phyloP scores from a whole-genome alignment of 1,140 invertebrate genomes.

The Neotoxoptera formosana region DNA sequence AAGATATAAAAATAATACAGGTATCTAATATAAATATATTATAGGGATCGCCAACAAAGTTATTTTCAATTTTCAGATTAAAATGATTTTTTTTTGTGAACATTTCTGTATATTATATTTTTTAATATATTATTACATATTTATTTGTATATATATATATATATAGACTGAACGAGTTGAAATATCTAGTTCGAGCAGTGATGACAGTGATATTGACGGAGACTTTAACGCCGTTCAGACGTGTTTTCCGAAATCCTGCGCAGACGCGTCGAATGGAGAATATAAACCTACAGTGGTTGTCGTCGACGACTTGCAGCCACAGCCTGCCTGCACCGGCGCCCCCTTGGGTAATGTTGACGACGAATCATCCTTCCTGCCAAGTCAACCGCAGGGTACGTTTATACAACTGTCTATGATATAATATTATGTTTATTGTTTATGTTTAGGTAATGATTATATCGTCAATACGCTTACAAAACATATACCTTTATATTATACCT shows the following conservation, averaged over 20 bases:
- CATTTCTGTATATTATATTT: too few relatives aligned
- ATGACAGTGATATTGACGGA: constrained; percentile 20
- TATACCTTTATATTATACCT: background rate
- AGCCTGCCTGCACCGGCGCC: background rate
- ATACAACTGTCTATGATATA: background rate
- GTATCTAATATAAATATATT: background rate
- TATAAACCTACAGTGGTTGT: background rate
- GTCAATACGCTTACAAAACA: background rate
- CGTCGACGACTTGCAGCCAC: background rate
- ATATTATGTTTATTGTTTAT: background rate
- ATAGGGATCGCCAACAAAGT: background rate
- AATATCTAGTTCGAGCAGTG: background rate
- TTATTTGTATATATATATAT: background rate
- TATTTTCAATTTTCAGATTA: background rate
- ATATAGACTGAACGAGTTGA: background rate
- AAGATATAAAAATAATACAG: too few relatives aligned
- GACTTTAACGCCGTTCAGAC: constrained; percentile 1
- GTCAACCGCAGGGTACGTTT: background rate
- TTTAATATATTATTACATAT: too few relatives aligned
- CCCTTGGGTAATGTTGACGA: background rate
- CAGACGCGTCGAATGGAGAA: background rate
- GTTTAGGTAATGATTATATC: background rate
- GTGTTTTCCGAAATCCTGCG: background rate
- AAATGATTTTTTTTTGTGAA: background rate
- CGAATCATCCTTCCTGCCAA: background rate